Base-by-base conservation (phyloP, 1,140 invertebrate species). In the Odontomachus brunneus region DNA sequence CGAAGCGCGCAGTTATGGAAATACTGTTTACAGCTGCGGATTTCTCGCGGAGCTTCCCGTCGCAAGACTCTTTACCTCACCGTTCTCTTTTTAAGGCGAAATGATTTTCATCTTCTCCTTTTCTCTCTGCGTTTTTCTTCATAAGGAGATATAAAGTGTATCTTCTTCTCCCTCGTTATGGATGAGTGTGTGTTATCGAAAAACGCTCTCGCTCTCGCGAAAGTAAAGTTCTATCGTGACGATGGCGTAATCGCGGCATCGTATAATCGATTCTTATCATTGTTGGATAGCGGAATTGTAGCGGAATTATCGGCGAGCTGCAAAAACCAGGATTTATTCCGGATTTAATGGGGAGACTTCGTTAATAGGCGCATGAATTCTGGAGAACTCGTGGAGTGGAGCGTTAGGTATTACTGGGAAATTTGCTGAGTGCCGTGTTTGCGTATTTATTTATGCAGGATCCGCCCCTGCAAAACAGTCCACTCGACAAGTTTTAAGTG, bases 381-480 rank as follows among this genome's bases (percentile, higher is more conserved):
- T 15, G 17, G 55, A 4, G 67, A 76, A 19, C 66, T 9, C 29
- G 17, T 26, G 53, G 15, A 53, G 26, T 19, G 24, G 65, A 76
- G 11, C 11, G 17, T 67, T 48, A 17, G 3, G 19, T 76, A 63
- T 44, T 44, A 12, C 22, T 26, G 29, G 53, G 22, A 63, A 67
- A 67, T 72, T 19, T 57, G 14, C 19, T 38, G 62, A 78, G 38
- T 57, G 14, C 19, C 29, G 62, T 67, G 38, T 38, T 66, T 29
- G 49, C 38, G 49, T 67, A 55, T 67, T 75, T 67, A 55, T 67
- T 75, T 78, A 53, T 67, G n/a, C 29, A 15, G 24, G 33, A 19
- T 29, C 38, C 22, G 17, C 24, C 24, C 22, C 22, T 57, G 24
- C 15, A 15, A 53, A 76, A 76, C 4, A 26, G 12, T 67, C 0